Percentiles rank a stretch among this genome's conserved stretches.
These are phyloP conservation scores for Bufo bufo DNA, from an alignment of 2,113 vertebrate species.

Conservation along the genomic window DNA sequence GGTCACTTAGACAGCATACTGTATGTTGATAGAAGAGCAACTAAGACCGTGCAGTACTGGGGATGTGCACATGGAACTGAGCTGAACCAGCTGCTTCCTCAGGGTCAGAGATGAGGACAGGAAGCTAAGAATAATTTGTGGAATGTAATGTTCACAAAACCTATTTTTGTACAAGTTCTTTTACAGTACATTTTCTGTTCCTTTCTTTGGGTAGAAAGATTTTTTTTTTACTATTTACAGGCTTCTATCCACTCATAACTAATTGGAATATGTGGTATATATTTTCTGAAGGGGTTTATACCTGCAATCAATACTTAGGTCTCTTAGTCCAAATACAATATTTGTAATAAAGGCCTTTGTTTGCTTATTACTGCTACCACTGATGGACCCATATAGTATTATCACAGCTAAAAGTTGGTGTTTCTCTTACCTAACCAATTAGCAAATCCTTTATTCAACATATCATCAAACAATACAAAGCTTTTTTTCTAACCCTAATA, in stretches of 20 bases:
- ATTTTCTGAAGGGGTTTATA: no score
- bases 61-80: background rate
- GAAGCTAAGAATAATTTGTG: conserved; percentile 38
- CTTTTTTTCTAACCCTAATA: no score
- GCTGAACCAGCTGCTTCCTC: conserved; percentile 39
- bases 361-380: background rate
- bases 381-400: background rate
- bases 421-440: no score
- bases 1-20: background rate
- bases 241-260: background rate
- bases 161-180: conserved; percentile 14
- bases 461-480: no score
- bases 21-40: background rate
- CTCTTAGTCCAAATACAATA: background rate
- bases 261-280: background rate
- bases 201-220: background rate
- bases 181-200: background rate
- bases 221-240: background rate
- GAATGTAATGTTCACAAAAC: conserved; percentile 40
- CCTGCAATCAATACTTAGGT: background rate
- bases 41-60: background rate
- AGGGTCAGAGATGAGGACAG: conserved; percentile 12
- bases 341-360: background rate
- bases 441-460: no score
- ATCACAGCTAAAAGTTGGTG: background rate